These are phyloP conservation scores for Polietes domitor DNA, from an alignment of 2,888 invertebrate species.

Conservation along the genomic window DNA sequence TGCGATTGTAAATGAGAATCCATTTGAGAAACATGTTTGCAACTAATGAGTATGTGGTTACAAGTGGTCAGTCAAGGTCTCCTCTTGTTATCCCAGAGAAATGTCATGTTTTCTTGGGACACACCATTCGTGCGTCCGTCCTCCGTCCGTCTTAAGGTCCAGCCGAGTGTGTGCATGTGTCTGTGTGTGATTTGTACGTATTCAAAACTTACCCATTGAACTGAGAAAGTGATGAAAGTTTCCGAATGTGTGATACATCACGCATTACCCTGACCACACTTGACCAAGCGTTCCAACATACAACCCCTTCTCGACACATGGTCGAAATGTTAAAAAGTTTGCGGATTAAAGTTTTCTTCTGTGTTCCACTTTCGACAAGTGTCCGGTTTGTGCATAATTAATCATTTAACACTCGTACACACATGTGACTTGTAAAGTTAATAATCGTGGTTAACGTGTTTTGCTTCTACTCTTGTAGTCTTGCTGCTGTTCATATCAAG, in stretches of 20 bases:
- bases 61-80: conserved; percentile 50
- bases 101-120: conserved; percentile 32
- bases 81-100: not conserved
- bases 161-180: not conserved
- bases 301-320: conserved; percentile 27
- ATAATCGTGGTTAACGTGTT: conserved; percentile 71
- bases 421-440: conserved; percentile 78
- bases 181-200: conserved; percentile 8
- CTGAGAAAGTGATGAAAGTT: conserved; percentile 26
- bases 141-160: not conserved
- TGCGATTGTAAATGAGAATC: conserved; percentile 1
- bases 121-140: not conserved
- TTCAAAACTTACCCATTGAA: not conserved
- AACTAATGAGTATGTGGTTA: conserved; percentile 67
- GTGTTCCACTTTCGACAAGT: conserved; percentile 48
- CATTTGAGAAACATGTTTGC: conserved; percentile 38
- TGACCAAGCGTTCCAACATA: not conserved
- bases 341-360: conserved; percentile 20
- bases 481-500: too few relatives aligned
- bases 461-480: not conserved
- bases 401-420: conserved; percentile 72
- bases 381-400: conserved; percentile 79
- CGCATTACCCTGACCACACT: not conserved
- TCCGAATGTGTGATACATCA: conserved; percentile 36
- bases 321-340: conserved; percentile 12